Evolutionary conservation across 2,888 invertebrate genomes (phyloP).

Genomic region (Pogonocherus hispidulus): DNA sequence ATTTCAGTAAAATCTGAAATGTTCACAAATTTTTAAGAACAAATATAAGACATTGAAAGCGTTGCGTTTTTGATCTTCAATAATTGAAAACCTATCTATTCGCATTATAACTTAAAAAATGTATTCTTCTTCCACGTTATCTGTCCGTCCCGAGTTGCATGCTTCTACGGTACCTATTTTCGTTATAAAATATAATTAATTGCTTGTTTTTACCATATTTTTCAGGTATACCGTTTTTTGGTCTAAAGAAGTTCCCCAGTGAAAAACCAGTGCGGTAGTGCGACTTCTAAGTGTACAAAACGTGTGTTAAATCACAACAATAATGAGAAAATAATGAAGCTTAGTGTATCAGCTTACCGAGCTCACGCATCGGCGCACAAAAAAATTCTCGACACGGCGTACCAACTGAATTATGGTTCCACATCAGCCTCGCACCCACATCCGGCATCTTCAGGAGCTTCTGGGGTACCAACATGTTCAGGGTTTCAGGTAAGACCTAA

Average conservation of each 20-base stretch:
- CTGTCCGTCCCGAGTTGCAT: too few relatives aligned
- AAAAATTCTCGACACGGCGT: slow-evolving; percentile 85
- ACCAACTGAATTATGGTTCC: slow-evolving; percentile 83
- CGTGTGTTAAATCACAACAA: slow-evolving; percentile 23
- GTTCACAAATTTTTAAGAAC: too few relatives aligned
- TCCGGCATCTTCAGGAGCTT: slow-evolving; percentile 67
- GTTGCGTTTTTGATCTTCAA: too few relatives aligned
- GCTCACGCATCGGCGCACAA: slow-evolving; percentile 91
- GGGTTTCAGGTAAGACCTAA: slow-evolving; percentile 71
- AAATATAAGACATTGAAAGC: too few relatives aligned
- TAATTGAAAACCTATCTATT: too few relatives aligned
- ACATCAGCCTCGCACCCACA: slow-evolving; percentile 74
- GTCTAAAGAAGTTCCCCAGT: slow-evolving; percentile 8
- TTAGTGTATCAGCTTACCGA: slow-evolving; percentile 89
- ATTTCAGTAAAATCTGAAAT: too few relatives aligned
- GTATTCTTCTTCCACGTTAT: too few relatives aligned
- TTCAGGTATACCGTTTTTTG: slow-evolving; percentile 32
- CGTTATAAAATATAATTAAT: too few relatives aligned
- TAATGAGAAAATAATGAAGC: slow-evolving; percentile 75
- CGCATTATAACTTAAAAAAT: too few relatives aligned
- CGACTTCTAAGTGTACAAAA: slow-evolving; percentile 21
- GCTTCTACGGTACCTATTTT: too few relatives aligned
- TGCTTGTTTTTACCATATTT: too few relatives aligned
- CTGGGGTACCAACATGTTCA: slow-evolving; percentile 64
- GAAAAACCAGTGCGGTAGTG: slow-evolving; percentile 42